These are phyloP conservation scores for Propithecus deckenii DNA, from an alignment of 2,797 vertebrate genomes.

Conservation along the genomic window DNA sequence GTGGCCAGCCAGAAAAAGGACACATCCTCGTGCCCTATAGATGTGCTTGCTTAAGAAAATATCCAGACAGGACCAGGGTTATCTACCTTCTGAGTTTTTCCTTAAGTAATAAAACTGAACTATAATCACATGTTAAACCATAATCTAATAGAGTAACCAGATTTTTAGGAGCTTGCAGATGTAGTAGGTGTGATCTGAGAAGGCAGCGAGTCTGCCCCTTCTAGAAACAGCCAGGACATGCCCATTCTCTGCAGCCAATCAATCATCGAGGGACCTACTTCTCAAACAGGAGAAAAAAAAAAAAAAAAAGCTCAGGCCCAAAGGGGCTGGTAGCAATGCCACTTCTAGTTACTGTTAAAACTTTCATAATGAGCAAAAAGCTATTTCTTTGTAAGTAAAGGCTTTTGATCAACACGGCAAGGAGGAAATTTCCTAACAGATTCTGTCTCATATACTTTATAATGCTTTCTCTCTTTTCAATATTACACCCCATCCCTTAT, in stretches of 20 bases:
- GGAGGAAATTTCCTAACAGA: not conserved
- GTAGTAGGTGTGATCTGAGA: not conserved
- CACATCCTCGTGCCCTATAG: not conserved
- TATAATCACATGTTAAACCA: not conserved
- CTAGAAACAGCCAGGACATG: not conserved
- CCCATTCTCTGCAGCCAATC: not conserved
- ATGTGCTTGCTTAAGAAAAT: not conserved
- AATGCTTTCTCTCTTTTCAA: not conserved
- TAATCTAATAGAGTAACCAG: not conserved
- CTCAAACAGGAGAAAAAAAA: not conserved
- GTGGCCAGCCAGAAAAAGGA: not conserved
- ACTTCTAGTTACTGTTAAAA: not conserved
- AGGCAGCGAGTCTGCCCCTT: not conserved
- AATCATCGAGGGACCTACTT: not conserved
- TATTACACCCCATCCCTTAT: not conserved
- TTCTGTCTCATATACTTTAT: not conserved
- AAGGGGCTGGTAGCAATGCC: not conserved
- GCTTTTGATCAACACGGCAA: not conserved
- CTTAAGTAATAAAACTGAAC: conserved; percentile 12
- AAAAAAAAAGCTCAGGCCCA: not conserved
- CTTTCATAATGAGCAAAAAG: not conserved
- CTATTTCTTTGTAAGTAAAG: conserved; percentile 3
- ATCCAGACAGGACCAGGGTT: not conserved
- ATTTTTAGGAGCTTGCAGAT: not conserved
- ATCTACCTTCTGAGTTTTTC: not conserved